Evolutionary conservation across 2,113 vertebrate species (phyloP).

Genomic region (Epinephelus moara): DNA sequence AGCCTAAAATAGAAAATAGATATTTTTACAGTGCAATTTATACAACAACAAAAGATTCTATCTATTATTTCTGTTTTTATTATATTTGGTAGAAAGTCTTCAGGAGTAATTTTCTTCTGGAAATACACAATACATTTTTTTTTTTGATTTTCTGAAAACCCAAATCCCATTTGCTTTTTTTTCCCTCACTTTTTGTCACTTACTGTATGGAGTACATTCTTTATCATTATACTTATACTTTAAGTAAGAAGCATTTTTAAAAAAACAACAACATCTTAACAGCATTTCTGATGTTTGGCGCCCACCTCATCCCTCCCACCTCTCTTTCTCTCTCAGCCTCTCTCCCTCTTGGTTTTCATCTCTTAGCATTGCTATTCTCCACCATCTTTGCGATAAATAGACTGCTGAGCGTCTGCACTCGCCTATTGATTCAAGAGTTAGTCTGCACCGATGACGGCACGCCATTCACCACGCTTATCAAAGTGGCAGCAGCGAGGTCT

Average conservation of each 20-base stretch:
- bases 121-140: background rate
- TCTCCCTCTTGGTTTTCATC: slow-evolving; percentile 17
- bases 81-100: background rate
- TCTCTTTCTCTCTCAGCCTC: background rate
- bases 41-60: no score
- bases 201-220: background rate
- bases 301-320: slow-evolving; percentile 1
- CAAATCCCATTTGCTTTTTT: background rate
- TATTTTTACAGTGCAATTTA: background rate
- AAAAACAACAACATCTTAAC: background rate
- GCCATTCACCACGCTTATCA: slow-evolving; percentile 66
- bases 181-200: background rate
- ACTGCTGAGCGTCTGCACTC: slow-evolving; percentile 65
- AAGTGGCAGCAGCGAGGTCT: slow-evolving; percentile 43
- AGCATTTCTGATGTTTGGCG: background rate
- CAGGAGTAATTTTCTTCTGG: background rate
- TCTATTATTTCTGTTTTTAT: no score
- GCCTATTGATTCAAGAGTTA: slow-evolving; percentile 75
- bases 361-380: slow-evolving; percentile 58
- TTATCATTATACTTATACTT: background rate
- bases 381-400: slow-evolving; percentile 56
- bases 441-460: slow-evolving; percentile 65
- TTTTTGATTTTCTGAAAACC: background rate
- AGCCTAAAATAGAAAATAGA: background rate
- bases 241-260: background rate